A percentile compares a stretch with the other conserved stretches of the same genome.
These are phyloP conservation scores for Pelecanus crispus DNA, from an alignment of 2,113 vertebrate species.

Conservation along the genomic window DNA sequence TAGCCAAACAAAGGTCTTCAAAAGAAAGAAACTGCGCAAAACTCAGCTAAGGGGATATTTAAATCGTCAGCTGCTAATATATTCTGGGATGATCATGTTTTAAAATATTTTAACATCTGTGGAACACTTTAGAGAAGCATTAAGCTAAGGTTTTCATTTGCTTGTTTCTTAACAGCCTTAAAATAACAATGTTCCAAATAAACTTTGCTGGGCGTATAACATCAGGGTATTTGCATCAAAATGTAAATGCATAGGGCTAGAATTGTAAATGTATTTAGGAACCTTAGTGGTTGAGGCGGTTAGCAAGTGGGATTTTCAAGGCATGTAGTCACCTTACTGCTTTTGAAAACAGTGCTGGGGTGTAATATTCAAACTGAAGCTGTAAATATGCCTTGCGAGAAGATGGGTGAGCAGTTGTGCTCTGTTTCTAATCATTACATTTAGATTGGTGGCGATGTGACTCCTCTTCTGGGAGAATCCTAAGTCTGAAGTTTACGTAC, in stretches of 20 bases:
- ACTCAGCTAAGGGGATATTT: neutral
- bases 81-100: neutral
- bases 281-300: neutral
- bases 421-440: fast-evolving
- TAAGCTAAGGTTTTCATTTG: neutral
- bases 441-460: neutral
- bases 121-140: neutral
- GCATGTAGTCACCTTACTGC: neutral
- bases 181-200: neutral
- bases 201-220: neutral
- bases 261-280: neutral
- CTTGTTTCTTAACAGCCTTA: neutral
- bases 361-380: neutral
- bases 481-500: neutral
- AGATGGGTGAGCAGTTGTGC: neutral
- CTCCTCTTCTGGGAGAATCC: neutral
- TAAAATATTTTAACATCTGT: neutral
- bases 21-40: neutral
- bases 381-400: neutral
- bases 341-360: neutral
- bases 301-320: neutral
- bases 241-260: neutral
- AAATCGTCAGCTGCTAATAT: neutral
- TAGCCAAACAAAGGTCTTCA: neutral
- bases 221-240: neutral